These are phyloP conservation scores for Pachycephus smyrnensis DNA, from an alignment of 2,888 invertebrate species.

Conservation along the genomic window DNA sequence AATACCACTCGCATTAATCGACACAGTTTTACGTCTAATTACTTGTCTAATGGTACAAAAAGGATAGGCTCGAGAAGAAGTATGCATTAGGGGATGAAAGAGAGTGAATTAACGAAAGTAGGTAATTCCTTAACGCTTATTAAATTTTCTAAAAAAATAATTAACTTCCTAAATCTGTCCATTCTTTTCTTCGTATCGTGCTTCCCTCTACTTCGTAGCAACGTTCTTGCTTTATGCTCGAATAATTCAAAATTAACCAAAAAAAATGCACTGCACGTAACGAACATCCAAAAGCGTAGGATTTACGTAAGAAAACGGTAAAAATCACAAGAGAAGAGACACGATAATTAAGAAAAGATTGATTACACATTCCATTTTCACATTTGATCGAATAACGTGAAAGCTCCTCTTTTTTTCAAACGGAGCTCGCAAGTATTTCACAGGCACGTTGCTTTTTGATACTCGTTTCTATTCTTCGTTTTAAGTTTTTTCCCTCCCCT, in stretches of 20 bases:
- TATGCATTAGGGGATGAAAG: not conserved
- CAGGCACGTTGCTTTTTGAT: not conserved
- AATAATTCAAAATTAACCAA: not conserved
- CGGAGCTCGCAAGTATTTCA: not conserved
- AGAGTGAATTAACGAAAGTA: not conserved
- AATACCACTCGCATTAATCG: constrained; percentile 1
- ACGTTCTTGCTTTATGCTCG: not conserved
- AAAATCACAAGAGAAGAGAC: not conserved
- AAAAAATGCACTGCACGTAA: not conserved
- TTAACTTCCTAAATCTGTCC: too few relatives aligned
- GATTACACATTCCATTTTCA: not conserved
- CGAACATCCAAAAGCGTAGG: not conserved
- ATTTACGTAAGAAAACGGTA: not conserved
- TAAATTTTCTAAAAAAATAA: not conserved
- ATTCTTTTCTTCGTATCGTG: too few relatives aligned
- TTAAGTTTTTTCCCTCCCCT: not conserved
- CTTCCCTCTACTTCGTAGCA: not conserved
- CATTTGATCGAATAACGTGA: not conserved
- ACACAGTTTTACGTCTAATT: not conserved
- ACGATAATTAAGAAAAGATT: not conserved
- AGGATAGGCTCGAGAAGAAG: not conserved
- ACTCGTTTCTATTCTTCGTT: not conserved
- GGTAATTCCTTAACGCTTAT: not conserved
- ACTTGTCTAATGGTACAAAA: not conserved
- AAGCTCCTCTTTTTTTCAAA: not conserved